A percentile compares a stretch with the other conserved stretches of the same genome.
phyloP scores from a whole-genome alignment of 2,888 invertebrate genomes.

The Yponomeuta sedellus region DNA sequence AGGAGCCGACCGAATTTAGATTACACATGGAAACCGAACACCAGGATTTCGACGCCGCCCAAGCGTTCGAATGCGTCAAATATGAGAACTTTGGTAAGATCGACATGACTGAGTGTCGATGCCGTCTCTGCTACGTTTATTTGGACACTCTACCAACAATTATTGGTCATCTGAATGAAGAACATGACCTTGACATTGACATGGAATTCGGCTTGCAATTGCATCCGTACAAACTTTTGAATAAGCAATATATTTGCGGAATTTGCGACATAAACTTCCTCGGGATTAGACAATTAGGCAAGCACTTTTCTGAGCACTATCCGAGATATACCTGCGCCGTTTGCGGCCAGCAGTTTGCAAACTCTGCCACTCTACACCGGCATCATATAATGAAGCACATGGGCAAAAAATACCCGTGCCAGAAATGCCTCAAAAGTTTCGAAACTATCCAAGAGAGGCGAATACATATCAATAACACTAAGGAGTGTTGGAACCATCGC shows the following conservation, averaged over 20 bases:
- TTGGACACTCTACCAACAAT: constrained; percentile 20
- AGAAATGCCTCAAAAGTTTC: constrained; percentile 40
- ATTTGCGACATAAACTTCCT: constrained; percentile 48
- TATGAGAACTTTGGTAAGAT: constrained; percentile 10
- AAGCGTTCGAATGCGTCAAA: constrained; percentile 37
- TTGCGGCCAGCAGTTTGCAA: constrained; percentile 60
- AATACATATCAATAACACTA: constrained; percentile 36
- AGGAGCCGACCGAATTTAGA: constrained; percentile 48
- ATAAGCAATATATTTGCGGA: constrained; percentile 40
- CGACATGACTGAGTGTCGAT: constrained; percentile 15
- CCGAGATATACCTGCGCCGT: constrained; percentile 56
- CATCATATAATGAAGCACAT: constrained; percentile 48
- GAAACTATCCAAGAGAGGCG: constrained; percentile 38
- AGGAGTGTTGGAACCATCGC: constrained; percentile 41
- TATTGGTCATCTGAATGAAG: constrained; percentile 21
- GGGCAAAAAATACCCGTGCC: constrained; percentile 30
- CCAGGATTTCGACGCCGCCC: constrained; percentile 23
- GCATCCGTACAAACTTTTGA: constrained; percentile 31
- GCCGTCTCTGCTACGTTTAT: constrained; percentile 14
- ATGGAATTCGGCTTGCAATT: constrained; percentile 22
- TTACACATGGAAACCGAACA: constrained; percentile 52
- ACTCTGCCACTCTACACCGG: constrained; percentile 46
- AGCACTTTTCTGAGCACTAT: constrained; percentile 61
- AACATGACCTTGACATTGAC: constrained; percentile 21
- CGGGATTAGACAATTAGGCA: constrained; percentile 50